These are phyloP conservation scores for Disparrhopalites patrizii DNA, from an alignment of 2,888 invertebrate genomes.

Conservation along the genomic window DNA sequence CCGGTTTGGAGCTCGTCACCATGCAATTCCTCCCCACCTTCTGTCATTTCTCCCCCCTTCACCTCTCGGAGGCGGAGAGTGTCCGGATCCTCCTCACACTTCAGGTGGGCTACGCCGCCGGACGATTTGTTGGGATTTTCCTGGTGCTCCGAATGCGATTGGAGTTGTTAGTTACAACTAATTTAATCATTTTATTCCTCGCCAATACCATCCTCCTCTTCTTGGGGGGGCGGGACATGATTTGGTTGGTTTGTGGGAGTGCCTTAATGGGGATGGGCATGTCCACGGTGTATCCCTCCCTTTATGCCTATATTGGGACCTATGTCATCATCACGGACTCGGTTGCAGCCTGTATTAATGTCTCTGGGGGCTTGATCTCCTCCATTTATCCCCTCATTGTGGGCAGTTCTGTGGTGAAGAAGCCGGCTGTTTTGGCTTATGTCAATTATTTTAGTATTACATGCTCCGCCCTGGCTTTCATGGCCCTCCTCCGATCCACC, in stretches of 20 bases:
- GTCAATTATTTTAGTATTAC: conserved; percentile 8
- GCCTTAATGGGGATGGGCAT: conserved; percentile 31
- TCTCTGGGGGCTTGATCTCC: conserved; percentile 10
- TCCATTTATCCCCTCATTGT: conserved; percentile 16
- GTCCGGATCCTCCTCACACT: conserved; percentile 28
- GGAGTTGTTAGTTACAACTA: conserved; percentile 20
- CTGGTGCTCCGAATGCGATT: conserved; percentile 29
- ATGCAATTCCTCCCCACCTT: conserved; percentile 39
- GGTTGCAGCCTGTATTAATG: conserved; percentile 24
- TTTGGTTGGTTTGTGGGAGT: conserved; percentile 29
- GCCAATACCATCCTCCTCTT: conserved; percentile 25
- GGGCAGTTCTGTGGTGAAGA: conserved; percentile 9
- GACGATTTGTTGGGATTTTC: conserved; percentile 30
- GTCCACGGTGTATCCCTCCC: conserved; percentile 25
- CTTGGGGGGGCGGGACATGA: conserved; percentile 10
- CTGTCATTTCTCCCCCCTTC: conserved; percentile 28
- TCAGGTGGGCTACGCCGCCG: conserved; percentile 27
- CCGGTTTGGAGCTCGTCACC: conserved; percentile 31
- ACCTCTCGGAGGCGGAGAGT: conserved; percentile 28
- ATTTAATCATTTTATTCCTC: conserved; percentile 18
- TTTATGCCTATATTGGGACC: conserved; percentile 33
- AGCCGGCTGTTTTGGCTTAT: conserved; percentile 16
- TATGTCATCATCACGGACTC: conserved; percentile 31
- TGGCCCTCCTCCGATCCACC: background rate
- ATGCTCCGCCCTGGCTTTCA: background rate